These are phyloP conservation scores for Dolomedes plantarius DNA, from an alignment of 2,888 invertebrate species.

Conservation along the genomic window DNA sequence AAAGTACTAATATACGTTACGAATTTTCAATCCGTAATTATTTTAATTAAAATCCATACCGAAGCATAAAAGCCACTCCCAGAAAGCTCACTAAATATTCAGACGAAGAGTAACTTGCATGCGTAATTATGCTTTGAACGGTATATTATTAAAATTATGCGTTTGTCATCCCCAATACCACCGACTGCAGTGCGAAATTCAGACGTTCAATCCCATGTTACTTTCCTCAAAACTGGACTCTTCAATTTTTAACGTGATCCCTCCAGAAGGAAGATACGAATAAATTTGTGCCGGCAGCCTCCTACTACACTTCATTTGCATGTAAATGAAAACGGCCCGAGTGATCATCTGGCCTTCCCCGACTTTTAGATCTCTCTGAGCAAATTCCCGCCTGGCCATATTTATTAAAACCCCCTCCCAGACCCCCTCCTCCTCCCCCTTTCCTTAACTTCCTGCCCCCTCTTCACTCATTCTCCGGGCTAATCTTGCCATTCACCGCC, in stretches of 20 bases:
- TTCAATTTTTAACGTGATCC: conserved; percentile 70
- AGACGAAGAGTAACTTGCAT: too few species aligned
- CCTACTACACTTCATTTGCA: conserved; percentile 70
- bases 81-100: too few species aligned
- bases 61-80: too few species aligned
- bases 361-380: conserved; percentile 57
- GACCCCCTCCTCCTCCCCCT: not conserved
- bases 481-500: conserved; percentile 48
- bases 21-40: too few species aligned
- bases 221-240: conserved; percentile 47
- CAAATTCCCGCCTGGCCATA: conserved; percentile 71
- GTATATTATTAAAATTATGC: too few species aligned
- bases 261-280: conserved; percentile 30
- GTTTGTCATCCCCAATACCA: too few species aligned
- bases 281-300: conserved; percentile 50
- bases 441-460: conserved; percentile 2
- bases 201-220: not conserved
- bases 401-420: conserved; percentile 61
- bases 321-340: conserved; percentile 77
- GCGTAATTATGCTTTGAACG: too few species aligned
- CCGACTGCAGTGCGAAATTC: too few species aligned
- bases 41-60: too few species aligned
- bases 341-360: conserved; percentile 78
- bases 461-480: conserved; percentile 35
- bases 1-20: too few species aligned